These are phyloP conservation scores for Phacellophora camtschatica DNA, from an alignment of 30 jellyfish, hydroid and myxozoan species.

Conservation along the genomic window DNA sequence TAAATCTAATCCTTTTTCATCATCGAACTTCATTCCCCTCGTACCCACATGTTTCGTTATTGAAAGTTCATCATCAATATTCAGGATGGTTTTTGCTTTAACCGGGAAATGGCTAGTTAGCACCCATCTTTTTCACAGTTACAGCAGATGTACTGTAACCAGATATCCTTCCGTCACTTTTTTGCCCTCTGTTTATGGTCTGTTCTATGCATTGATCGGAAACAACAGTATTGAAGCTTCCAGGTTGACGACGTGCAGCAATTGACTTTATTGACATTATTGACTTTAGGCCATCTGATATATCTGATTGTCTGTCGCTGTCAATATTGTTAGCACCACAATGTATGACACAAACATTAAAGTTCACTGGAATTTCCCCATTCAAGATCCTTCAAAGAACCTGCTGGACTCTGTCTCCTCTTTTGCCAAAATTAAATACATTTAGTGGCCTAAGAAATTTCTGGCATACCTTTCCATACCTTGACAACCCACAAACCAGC, in stretches of 20 bases:
- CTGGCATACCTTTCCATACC: too few species aligned
- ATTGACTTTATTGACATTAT: too few species aligned
- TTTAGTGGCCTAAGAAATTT: too few species aligned
- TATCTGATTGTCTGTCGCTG: too few species aligned
- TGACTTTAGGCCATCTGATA: too few species aligned
- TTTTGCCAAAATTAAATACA: too few species aligned
- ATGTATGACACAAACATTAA: too few species aligned
- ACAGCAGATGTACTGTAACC: neutral
- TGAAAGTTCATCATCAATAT: neutral
- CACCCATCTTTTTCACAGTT: conserved; percentile 4
- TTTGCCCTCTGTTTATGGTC: neutral
- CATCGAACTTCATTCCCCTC: neutral
- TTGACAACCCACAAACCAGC: too few species aligned
- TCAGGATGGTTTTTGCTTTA: neutral
- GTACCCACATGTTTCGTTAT: neutral
- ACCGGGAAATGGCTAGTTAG: neutral
- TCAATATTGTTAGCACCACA: too few species aligned
- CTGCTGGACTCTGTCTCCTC: too few species aligned
- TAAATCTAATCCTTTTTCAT: neutral
- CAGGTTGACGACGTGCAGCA: neutral
- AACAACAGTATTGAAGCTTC: conserved; percentile 28
- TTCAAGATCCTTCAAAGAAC: too few species aligned
- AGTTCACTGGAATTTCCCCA: too few species aligned
- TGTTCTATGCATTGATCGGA: conserved; percentile 7
- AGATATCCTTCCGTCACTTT: neutral